Evolutionary conservation across 30 jellyfish, hydroid and myxozoan species (phyloP), one percentile per base, ranked within the genome.

Genomic region (Pseudorhiza aurosa): DNA sequence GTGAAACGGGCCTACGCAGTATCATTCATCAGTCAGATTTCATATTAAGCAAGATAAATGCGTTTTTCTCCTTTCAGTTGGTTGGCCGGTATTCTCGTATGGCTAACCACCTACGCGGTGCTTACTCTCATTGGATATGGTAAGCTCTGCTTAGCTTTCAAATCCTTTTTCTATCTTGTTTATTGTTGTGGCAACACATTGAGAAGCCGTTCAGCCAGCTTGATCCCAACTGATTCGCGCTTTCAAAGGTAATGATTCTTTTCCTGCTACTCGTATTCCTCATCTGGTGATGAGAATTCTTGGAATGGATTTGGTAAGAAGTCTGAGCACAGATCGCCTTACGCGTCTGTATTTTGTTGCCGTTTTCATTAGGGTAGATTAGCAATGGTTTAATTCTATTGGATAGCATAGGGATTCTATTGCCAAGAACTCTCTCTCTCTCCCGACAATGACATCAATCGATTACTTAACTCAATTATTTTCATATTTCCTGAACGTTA

Each of bases 71-170:
- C 10, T 22, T 71, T 30, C 58, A 91, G 98, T 71, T 91, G 98
- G 98, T 87, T 91, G 46, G 98, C 98, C 50, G 98, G 98, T 72
- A 63, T 91, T 12, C 82, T 91, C 59, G 96, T 93, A 27, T 93
- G 98, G 97, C 71, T 93, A 71, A 93, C 97, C 46, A 93, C 97
- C 1, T 93, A 87, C 40, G 93, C 87, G 14, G 98, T 86, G 8
- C 83, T 93, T 8, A 85, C 98, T 21, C 84, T 93, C 39, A 58
- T 85, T 58, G 98, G 97, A 14, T 85, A 76, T 74, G 89, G 97
- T 85, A 72, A 57, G 95, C 50, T 14, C 39, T 6, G 29, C 21
- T 19, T 40, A 6, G 33, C 26, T 47, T 39, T 6, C 53, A 5
- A 49, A 25, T 40, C 67, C 67, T n/a, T 53, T 2, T 53, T 15